A percentile compares a stretch with the other conserved stretches of the same genome.
These are phyloP conservation scores for Acanthoscelides obtectus DNA, from an alignment of 2,888 invertebrate genomes.

Conservation along the genomic window DNA sequence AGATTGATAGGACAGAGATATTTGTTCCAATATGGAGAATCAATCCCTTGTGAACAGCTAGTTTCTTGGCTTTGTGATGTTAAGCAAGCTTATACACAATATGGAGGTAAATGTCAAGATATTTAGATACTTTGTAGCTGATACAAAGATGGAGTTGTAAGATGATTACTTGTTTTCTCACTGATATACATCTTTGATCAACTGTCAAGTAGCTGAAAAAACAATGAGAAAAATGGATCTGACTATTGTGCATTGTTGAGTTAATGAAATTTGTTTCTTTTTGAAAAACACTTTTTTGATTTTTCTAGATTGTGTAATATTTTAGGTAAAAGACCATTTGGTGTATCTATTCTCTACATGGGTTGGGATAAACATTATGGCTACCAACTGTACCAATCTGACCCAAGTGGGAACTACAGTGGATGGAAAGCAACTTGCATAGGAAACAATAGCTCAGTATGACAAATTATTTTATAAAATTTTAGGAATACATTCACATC, in stretches of 20 bases:
- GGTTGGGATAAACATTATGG: slow-evolving; percentile 99
- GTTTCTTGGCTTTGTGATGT: slow-evolving; percentile 98
- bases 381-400: slow-evolving; percentile 98
- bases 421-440: slow-evolving; percentile 99
- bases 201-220: no score
- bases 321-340: slow-evolving; percentile 97
- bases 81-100: slow-evolving; percentile 99
- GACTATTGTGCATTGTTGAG: no score
- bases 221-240: no score
- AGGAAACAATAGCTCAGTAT: slow-evolving; percentile 94
- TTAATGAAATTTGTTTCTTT: no score
- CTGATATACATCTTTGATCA: no score
- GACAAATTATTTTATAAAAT: slow-evolving; percentile 12
- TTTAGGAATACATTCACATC: neutral
- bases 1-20: slow-evolving; percentile 93
- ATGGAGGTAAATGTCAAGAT: slow-evolving; percentile 83
- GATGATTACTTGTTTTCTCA: no score
- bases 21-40: slow-evolving; percentile 89
- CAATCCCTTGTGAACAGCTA: slow-evolving; percentile 97
- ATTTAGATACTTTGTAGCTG: no score
- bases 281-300: no score
- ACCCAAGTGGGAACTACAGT: slow-evolving; percentile 98
- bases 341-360: slow-evolving; percentile 98
- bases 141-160: no score
- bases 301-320: no score